Percentiles rank a stretch among this genome's conserved stretches.
Conservation (phyloP, 2,113 vertebrate genomes). For the Limanda limanda region DNA sequence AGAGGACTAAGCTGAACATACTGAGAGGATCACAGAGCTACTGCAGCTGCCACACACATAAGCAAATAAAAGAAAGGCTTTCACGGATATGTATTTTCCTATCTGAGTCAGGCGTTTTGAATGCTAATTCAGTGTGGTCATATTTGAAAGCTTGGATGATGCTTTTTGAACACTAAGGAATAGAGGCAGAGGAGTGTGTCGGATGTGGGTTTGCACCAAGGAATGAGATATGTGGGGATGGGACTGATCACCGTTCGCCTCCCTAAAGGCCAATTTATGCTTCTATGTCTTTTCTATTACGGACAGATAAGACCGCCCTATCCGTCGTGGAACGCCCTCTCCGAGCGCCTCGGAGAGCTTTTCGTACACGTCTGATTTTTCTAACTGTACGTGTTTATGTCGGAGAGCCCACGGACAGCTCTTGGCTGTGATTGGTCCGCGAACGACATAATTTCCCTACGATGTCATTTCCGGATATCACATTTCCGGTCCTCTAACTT, state of each 20-base stretch:
- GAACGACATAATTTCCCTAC: too few relatives aligned
- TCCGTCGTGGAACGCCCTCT: too few relatives aligned
- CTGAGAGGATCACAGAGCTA: constrained; percentile 43
- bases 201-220: constrained; percentile 2
- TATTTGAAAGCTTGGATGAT: constrained; percentile 36
- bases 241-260: constrained; percentile 22
- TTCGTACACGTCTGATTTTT: too few relatives aligned
- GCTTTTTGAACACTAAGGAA: constrained; percentile 35
- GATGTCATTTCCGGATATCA: too few relatives aligned
- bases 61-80: constrained; percentile 53
- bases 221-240: constrained; percentile 18
- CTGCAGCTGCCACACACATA: constrained; percentile 13
- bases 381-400: too few relatives aligned
- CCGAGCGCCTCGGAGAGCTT: too few relatives aligned
- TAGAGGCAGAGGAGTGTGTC: constrained; percentile 22
- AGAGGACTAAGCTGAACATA: constrained; percentile 58
- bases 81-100: constrained; percentile 24
- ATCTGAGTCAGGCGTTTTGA: constrained; percentile 31
- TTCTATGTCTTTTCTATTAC: too few relatives aligned
- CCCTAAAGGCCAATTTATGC: too few relatives aligned
- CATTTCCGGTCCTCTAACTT: too few relatives aligned
- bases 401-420: too few relatives aligned
- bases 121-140: constrained; percentile 35
- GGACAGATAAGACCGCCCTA: too few relatives aligned
- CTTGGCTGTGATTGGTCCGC: too few relatives aligned